Conservation (phyloP, 1,140 invertebrate species). For the Dryas iulia region DNA sequence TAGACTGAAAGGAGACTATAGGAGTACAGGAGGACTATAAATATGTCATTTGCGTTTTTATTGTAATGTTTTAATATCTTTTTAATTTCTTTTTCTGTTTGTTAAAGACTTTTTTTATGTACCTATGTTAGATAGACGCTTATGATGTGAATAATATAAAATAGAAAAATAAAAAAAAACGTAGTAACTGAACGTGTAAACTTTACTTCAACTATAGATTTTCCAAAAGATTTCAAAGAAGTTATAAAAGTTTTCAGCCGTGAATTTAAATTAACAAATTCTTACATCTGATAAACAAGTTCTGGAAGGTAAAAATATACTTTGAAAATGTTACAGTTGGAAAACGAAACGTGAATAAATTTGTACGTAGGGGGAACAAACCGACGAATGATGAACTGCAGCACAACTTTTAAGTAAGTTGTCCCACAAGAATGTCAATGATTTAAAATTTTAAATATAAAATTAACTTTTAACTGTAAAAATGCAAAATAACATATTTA, state of each 20-base stretch:
- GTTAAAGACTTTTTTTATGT: too few species aligned
- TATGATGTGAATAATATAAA: neutral
- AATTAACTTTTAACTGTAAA: neutral
- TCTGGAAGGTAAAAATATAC: conserved; percentile 25
- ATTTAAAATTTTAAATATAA: conserved; percentile 25
- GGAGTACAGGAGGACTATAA: too few species aligned
- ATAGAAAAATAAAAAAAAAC: neutral
- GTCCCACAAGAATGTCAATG: conserved; percentile 21
- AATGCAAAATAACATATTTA: neutral
- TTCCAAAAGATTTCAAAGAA: conserved; percentile 18
- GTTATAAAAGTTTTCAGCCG: conserved; percentile 16
- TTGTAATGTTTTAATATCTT: too few species aligned
- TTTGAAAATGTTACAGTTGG: conserved; percentile 29
- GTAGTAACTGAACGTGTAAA: neutral
- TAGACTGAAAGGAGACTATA: too few species aligned
- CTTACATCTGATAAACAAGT: conserved; percentile 28
- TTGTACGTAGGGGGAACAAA: conserved; percentile 27
- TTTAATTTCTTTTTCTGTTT: too few species aligned
- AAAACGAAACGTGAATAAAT: conserved; percentile 30
- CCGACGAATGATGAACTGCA: conserved; percentile 27
- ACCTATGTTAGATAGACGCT: too few species aligned
- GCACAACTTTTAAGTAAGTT: conserved; percentile 23
- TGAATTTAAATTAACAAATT: conserved; percentile 29
- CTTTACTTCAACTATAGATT: neutral
- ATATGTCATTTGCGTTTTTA: too few species aligned